phyloP scores from a whole-genome alignment of 2,113 vertebrate genomes.

The Tonatia bakeri region DNA sequence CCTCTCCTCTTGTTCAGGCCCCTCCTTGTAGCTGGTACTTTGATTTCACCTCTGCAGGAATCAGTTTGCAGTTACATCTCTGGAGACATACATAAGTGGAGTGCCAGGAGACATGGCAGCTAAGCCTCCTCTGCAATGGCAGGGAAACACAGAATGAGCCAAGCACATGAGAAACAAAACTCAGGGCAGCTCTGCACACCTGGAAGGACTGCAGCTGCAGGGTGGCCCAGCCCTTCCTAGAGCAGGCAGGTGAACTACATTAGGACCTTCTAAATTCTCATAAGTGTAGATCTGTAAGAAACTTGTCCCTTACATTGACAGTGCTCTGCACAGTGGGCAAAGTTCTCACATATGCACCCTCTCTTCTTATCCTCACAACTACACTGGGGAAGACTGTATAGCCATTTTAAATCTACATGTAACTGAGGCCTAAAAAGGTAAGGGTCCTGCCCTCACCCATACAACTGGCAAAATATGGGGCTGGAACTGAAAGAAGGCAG shows the following conservation, averaged over 20 bases:
- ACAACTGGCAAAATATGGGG: neutral
- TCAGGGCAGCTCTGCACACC: neutral
- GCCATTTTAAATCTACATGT: neutral
- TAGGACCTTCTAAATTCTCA: neutral
- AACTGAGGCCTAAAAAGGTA: neutral
- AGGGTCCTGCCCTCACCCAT: neutral
- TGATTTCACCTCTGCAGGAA: neutral
- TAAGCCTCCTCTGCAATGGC: neutral
- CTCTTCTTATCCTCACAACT: neutral
- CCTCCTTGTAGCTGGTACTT: neutral
- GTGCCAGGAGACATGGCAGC: fast-evolving
- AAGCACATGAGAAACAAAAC: neutral
- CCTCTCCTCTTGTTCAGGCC: neutral
- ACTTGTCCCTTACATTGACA: no score
- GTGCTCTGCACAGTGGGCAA: no score
- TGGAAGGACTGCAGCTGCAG: neutral
- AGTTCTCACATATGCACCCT: neutral
- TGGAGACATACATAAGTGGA: neutral
- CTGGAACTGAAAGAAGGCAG: neutral
- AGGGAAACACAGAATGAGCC: neutral
- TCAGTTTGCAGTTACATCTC: neutral
- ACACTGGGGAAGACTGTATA: neutral
- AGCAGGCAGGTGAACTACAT: neutral
- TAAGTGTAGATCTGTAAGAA: neutral
- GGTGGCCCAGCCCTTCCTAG: neutral